Conservation (phyloP, 64 coral and sea anemone genomes). For the Astreopora myriophthalma region DNA sequence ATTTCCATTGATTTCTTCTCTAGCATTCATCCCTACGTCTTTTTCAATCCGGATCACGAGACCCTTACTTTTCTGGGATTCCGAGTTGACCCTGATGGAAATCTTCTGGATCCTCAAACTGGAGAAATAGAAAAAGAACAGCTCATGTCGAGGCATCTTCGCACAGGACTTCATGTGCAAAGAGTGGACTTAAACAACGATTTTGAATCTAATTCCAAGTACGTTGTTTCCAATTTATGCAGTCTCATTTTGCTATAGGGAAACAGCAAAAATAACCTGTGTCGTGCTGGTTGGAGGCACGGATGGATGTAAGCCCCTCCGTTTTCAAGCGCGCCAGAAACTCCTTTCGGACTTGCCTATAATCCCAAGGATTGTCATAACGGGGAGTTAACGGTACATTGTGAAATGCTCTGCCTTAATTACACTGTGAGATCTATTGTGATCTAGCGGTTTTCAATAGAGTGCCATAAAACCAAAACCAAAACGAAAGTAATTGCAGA, state of each 20-base stretch:
- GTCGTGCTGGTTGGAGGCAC: neutral
- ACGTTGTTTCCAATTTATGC: neutral
- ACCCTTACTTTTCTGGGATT: constrained; percentile 81
- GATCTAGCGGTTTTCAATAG: no score
- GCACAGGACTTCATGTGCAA: constrained; percentile 68
- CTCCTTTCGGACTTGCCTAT: no score
- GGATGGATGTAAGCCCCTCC: neutral
- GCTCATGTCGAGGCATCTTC: constrained; percentile 68
- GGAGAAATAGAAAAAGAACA: constrained; percentile 12
- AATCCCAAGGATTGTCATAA: no score
- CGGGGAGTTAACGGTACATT: no score
- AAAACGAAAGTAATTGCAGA: no score
- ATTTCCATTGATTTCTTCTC: neutral
- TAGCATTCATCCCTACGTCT: constrained; percentile 72
- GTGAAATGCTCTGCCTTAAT: no score
- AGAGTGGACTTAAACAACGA: constrained; percentile 39
- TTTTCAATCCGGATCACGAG: constrained; percentile 69
- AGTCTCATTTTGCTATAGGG: neutral
- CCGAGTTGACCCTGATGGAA: constrained; percentile 58
- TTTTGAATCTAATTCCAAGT: constrained; percentile 64
- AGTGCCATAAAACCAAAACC: no score
- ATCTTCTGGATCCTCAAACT: constrained; percentile 59
- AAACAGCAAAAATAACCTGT: neutral
- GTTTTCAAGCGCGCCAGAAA: no score
- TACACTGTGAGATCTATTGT: no score